Conservation (phyloP, 2,888 invertebrate species). For the Cephus rjabovi region DNA sequence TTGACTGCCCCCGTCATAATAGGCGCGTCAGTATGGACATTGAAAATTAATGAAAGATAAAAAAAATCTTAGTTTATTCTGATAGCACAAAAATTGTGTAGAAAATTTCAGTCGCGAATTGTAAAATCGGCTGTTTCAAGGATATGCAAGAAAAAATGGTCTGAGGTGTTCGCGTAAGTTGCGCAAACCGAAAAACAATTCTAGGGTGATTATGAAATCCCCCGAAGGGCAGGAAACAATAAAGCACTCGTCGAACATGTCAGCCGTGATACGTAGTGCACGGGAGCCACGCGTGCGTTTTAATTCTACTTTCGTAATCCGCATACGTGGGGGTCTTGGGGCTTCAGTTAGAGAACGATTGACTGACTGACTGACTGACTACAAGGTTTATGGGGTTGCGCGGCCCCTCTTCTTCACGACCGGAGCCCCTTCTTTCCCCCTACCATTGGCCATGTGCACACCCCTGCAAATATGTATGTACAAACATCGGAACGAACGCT, state of each 20-base stretch:
- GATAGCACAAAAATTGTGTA: background rate
- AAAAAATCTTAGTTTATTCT: background rate
- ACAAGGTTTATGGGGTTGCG: slow-evolving; percentile 35
- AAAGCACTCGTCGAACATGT: slow-evolving; percentile 33
- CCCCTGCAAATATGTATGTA: slow-evolving; percentile 39
- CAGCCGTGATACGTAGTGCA: slow-evolving; percentile 29
- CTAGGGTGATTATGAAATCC: slow-evolving; percentile 44
- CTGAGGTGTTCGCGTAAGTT: background rate
- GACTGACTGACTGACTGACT: slow-evolving; percentile 54
- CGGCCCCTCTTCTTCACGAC: background rate
- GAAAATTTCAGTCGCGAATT: background rate
- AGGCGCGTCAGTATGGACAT: background rate
- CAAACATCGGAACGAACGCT: slow-evolving; percentile 33
- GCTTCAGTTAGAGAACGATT: slow-evolving; percentile 44
- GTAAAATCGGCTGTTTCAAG: background rate
- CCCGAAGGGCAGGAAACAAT: slow-evolving; percentile 42
- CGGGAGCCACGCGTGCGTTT: slow-evolving; percentile 45
- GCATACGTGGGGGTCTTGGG: slow-evolving; percentile 13
- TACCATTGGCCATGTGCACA: slow-evolving; percentile 20
- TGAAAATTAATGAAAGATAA: background rate
- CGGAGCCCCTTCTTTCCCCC: slow-evolving; percentile 1
- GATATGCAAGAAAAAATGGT: background rate
- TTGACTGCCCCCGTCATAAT: too few species aligned
- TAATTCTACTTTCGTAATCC: slow-evolving; percentile 51
- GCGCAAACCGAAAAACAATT: slow-evolving; percentile 40